Evolutionary conservation across 2,113 vertebrate genomes (phyloP).

Genomic region (Leptodactylus fuscus): DNA sequence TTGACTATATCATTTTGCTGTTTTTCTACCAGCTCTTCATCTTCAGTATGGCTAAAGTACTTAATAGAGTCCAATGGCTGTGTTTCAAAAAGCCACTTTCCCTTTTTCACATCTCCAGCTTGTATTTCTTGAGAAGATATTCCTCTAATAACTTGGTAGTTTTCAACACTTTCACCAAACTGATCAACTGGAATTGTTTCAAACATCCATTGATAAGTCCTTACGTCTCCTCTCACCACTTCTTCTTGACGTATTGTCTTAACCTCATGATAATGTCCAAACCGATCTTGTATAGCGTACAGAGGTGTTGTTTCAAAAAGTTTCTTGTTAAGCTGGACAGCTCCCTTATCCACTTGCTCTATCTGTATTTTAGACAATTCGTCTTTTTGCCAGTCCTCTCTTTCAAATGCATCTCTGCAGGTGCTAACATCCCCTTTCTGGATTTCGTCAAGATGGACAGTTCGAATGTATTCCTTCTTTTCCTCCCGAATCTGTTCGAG

Average conservation of each 20-base stretch:
- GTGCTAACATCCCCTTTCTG: constrained; percentile 85
- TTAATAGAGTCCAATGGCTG: constrained; percentile 90
- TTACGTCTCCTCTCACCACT: constrained; percentile 88
- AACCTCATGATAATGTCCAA: constrained; percentile 87
- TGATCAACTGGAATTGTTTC: constrained; percentile 90
- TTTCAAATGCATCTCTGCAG: constrained; percentile 86
- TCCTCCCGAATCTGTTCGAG: constrained; percentile 87
- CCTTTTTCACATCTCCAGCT: constrained; percentile 89
- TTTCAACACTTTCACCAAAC: constrained; percentile 84
- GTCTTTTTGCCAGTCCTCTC: constrained; percentile 73
- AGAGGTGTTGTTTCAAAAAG: constrained; percentile 85
- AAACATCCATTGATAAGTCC: constrained; percentile 91
- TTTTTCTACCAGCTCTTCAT: constrained; percentile 73
- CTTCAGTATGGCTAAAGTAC: constrained; percentile 82
- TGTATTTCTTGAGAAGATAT: constrained; percentile 90
- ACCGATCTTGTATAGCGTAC: constrained; percentile 89
- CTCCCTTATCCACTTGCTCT: constrained; percentile 82
- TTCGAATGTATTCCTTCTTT: constrained; percentile 78
- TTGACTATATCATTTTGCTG: constrained; percentile 76
- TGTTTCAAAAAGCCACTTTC: constrained; percentile 94
- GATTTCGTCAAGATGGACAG: constrained; percentile 85
- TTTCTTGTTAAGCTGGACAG: constrained; percentile 84
- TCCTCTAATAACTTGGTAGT: constrained; percentile 88
- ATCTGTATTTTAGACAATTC: constrained; percentile 82
- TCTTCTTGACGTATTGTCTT: constrained; percentile 89